Evolutionary conservation across 30 jellyfish, hydroid and myxozoan genomes (phyloP).

Genomic region (Catostylus mosaicus): DNA sequence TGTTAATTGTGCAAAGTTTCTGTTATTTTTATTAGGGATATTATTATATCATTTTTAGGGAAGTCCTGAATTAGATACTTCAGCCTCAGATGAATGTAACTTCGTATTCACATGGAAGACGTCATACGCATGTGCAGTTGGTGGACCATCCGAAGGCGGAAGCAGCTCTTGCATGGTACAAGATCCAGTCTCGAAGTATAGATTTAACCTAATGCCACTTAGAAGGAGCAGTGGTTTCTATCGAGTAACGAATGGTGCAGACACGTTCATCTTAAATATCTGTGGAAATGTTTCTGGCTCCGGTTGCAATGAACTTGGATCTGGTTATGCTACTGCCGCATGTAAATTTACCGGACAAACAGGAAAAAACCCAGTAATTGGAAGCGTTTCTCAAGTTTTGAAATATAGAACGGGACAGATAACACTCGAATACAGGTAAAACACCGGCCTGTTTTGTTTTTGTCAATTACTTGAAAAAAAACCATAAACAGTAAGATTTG

Average conservation of each 20-base stretch:
- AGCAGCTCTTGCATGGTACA: conserved; percentile 53
- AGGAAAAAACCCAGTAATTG: conserved; percentile 54
- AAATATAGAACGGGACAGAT: conserved; percentile 55
- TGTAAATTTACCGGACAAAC: conserved; percentile 41
- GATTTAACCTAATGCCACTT: conserved; percentile 63
- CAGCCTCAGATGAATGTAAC: conserved; percentile 61
- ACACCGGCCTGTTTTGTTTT: not conserved
- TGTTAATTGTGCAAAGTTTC: not conserved
- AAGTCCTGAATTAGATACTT: conserved; percentile 67
- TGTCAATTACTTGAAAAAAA: no score
- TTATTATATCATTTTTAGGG: conserved; percentile 46
- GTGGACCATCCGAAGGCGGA: conserved; percentile 35
- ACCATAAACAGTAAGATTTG: no score
- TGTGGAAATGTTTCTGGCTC: conserved; percentile 83
- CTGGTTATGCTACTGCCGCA: conserved; percentile 57
- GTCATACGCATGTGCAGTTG: conserved; percentile 62
- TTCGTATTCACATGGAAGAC: conserved; percentile 75
- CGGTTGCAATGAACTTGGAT: conserved; percentile 44
- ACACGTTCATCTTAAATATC: conserved; percentile 48
- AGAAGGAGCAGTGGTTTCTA: conserved; percentile 46
- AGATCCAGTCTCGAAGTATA: conserved; percentile 66
- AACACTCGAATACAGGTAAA: conserved; percentile 58
- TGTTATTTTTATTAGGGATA: not conserved
- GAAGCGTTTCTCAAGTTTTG: conserved; percentile 37
- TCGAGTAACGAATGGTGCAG: conserved; percentile 28